These are phyloP conservation scores for Camelus bactrianus DNA, from an alignment of 2,113 vertebrate genomes.

Conservation along the genomic window DNA sequence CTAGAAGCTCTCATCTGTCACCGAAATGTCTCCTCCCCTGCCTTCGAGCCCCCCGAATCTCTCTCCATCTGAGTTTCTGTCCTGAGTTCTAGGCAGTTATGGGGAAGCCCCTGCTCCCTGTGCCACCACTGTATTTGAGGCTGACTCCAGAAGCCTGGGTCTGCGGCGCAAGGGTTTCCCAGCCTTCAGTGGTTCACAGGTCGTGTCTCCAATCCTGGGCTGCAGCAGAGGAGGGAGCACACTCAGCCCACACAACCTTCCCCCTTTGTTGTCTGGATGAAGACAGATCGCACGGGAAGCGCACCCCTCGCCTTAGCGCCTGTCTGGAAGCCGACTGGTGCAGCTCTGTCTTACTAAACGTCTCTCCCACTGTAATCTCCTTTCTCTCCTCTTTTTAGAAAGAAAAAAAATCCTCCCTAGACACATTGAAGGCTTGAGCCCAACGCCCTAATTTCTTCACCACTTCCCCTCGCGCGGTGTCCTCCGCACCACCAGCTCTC, in stretches of 20 bases:
- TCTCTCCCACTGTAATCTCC: background rate
- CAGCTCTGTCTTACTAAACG: background rate
- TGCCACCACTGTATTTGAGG: rapidly evolving
- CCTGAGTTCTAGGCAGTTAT: background rate
- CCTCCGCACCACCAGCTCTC: rapidly evolving
- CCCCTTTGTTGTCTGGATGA: too few species aligned
- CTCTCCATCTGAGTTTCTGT: rapidly evolving
- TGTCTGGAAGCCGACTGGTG: background rate
- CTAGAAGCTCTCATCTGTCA: background rate
- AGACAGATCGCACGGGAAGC: rapidly evolving
- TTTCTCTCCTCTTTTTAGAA: background rate
- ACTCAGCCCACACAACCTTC: background rate
- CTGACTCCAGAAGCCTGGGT: too few species aligned
- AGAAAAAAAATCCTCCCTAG: background rate
- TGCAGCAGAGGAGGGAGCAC: rapidly evolving
- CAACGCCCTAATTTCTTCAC: background rate
- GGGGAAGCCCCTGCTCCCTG: background rate
- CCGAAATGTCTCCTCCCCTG: background rate
- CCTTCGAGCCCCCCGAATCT: rapidly evolving
- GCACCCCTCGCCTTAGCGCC: rapidly evolving
- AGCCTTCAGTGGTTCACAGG: background rate
- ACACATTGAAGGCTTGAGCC: background rate
- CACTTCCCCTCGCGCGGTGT: rapidly evolving
- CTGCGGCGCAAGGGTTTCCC: rapidly evolving
- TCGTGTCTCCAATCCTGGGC: background rate